Percentiles rank a stretch among this genome's conserved stretches.
Evolutionary conservation across 2,797 vertebrate genomes (phyloP).

Genomic region (Poecilia gillii): DNA sequence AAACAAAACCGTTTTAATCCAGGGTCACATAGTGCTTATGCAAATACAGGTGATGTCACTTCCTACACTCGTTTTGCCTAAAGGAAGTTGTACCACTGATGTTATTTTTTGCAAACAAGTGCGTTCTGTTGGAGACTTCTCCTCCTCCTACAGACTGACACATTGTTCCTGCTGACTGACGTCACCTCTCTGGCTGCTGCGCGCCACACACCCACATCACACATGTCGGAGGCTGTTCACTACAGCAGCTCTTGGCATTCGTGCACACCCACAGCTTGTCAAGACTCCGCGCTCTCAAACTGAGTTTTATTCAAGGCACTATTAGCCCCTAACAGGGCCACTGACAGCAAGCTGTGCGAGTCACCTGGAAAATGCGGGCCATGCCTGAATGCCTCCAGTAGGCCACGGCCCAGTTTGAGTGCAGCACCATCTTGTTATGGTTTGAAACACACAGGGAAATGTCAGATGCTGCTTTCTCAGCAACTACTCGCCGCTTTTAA

Average conservation of each 20-base stretch:
- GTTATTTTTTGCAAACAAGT: conserved; percentile 24
- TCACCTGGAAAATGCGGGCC: conserved; percentile 27
- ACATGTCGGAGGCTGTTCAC: conserved; percentile 16
- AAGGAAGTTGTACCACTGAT: conserved; percentile 36
- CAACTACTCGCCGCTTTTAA: background rate
- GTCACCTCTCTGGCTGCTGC: conserved; percentile 28
- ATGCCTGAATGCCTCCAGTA: conserved; percentile 19
- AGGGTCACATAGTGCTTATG: background rate
- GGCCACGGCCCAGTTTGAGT: background rate
- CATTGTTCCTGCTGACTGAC: conserved; percentile 44
- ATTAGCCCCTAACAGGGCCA: background rate
- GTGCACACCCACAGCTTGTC: conserved; percentile 13
- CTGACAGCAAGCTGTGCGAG: conserved; percentile 19
- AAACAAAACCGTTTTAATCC: background rate
- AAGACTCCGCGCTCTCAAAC: background rate
- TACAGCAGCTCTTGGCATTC: background rate
- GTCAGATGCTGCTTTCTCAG: conserved; percentile 14
- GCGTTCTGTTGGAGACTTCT: conserved; percentile 24
- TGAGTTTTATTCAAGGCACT: conserved; percentile 1
- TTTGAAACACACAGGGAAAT: conserved; percentile 9
- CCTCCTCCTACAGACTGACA: conserved; percentile 46
- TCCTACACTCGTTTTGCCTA: conserved; percentile 13
- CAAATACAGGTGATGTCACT: conserved; percentile 12
- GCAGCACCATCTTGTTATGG: background rate
- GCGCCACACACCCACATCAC: conserved; percentile 34